Percentiles rank a stretch among this genome's conserved stretches.
phyloP scores from a whole-genome alignment of 2,113 vertebrate species.

The Sclerurus mexicanus region DNA sequence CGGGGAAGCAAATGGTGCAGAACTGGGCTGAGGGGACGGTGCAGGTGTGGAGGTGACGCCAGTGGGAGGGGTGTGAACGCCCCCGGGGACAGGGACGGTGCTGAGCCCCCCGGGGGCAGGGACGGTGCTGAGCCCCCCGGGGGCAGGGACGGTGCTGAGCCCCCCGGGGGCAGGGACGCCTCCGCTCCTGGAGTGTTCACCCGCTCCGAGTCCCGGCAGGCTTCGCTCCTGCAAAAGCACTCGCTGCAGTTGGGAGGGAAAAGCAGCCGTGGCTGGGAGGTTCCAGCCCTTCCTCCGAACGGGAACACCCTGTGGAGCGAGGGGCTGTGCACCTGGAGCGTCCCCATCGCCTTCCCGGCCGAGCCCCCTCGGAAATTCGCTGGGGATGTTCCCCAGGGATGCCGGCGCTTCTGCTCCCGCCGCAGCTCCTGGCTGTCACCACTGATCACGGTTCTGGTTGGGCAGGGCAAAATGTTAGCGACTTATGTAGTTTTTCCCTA shows the following conservation, averaged over 20 bases:
- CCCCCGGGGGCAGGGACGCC: neutral
- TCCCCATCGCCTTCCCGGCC: rapidly evolving
- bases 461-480: rapidly evolving
- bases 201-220: rapidly evolving
- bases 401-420: neutral
- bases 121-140: neutral
- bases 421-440: rapidly evolving
- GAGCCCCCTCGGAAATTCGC: rapidly evolving
- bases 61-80: rapidly evolving
- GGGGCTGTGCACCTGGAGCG: rapidly evolving
- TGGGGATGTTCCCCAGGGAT: rapidly evolving
- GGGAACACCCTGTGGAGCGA: rapidly evolving
- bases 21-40: neutral
- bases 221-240: neutral
- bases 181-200: neutral
- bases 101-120: neutral
- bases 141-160: neutral
- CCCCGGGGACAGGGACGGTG: neutral
- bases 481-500: rapidly evolving
- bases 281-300: neutral
- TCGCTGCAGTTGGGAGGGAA: neutral
- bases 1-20: neutral
- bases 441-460: rapidly evolving
- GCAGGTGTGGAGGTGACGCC: neutral
- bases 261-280: rapidly evolving